Percentiles rank a stretch among this genome's conserved stretches.
Evolutionary conservation across 1,140 invertebrate genomes (phyloP).

Genomic region (Centruroides sculpturatus): DNA sequence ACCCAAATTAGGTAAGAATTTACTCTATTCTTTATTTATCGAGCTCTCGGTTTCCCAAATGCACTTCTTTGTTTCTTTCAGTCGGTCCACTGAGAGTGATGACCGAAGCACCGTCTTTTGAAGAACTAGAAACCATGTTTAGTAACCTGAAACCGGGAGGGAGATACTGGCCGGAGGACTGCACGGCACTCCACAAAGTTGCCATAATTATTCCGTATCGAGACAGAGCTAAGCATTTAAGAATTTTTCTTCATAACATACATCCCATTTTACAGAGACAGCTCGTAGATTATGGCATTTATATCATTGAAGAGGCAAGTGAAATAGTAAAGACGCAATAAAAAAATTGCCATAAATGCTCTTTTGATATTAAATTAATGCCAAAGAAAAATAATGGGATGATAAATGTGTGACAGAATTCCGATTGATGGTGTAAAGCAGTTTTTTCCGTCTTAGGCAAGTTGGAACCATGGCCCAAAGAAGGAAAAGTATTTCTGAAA

Average conservation of each 20-base stretch:
- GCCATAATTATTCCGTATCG: slow-evolving; percentile 40
- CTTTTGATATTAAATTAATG: too few species aligned
- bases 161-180: slow-evolving; percentile 19
- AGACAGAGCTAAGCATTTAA: slow-evolving; percentile 37
- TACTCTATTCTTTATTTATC: background rate
- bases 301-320: slow-evolving; percentile 37
- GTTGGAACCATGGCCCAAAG: too few species aligned
- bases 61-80: slow-evolving; percentile 5
- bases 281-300: slow-evolving; percentile 40
- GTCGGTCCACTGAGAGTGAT: slow-evolving; percentile 20
- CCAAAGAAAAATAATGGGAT: too few species aligned
- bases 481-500: too few species aligned
- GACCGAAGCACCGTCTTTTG: slow-evolving; percentile 13
- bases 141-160: slow-evolving; percentile 19
- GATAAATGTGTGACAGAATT: too few species aligned
- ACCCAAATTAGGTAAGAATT: slow-evolving; percentile 32
- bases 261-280: slow-evolving; percentile 41
- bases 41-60: background rate
- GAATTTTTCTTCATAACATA: slow-evolving; percentile 33
- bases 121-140: slow-evolving; percentile 14
- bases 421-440: too few species aligned
- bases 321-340: background rate
- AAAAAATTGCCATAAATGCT: too few species aligned
- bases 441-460: too few species aligned
- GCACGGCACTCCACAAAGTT: slow-evolving; percentile 22